Evolutionary conservation across 1,140 invertebrate species (phyloP).

Genomic region (Charaxes varanes): DNA sequence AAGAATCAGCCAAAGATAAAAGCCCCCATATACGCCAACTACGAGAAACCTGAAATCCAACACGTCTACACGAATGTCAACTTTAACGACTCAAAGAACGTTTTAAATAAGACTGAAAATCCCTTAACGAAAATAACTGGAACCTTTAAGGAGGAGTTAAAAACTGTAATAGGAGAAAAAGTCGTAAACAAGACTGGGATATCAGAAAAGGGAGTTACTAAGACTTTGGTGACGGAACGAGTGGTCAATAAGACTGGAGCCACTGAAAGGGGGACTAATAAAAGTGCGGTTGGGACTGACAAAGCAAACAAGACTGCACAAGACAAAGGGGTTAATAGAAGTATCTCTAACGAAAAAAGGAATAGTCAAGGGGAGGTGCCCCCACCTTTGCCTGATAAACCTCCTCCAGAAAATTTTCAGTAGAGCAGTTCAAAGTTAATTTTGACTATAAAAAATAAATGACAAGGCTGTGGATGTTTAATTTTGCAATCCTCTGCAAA

Average conservation of each 20-base stretch:
- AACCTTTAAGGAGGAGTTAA: conserved; percentile 50
- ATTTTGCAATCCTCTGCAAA: too few relatives aligned
- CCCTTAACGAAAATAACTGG: conserved; percentile 36
- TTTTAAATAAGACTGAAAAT: conserved; percentile 45
- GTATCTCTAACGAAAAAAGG: conserved; percentile 14
- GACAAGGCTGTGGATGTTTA: too few relatives aligned
- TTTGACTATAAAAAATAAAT: too few relatives aligned
- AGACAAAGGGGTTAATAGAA: conserved; percentile 4
- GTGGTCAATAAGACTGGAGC: conserved; percentile 3
- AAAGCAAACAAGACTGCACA: background rate
- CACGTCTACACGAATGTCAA: conserved; percentile 49
- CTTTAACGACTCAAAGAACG: conserved; percentile 39
- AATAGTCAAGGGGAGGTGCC: conserved; percentile 42
- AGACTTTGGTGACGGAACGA: conserved; percentile 1
- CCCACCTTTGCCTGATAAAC: conserved; percentile 44
- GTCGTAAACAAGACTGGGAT: conserved; percentile 15
- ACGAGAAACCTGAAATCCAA: conserved; percentile 33
- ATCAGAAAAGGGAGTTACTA: conserved; percentile 5
- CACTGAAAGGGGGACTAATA: too few relatives aligned
- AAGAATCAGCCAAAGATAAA: conserved; percentile 39
- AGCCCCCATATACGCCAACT: conserved; percentile 55
- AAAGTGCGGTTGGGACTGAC: too few relatives aligned
- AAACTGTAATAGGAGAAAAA: conserved; percentile 46
- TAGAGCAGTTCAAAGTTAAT: too few relatives aligned
- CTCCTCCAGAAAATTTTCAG: too few relatives aligned